Base-by-base conservation (phyloP, 2,888 invertebrate genomes). In the Dorcus parallelipipedus region DNA sequence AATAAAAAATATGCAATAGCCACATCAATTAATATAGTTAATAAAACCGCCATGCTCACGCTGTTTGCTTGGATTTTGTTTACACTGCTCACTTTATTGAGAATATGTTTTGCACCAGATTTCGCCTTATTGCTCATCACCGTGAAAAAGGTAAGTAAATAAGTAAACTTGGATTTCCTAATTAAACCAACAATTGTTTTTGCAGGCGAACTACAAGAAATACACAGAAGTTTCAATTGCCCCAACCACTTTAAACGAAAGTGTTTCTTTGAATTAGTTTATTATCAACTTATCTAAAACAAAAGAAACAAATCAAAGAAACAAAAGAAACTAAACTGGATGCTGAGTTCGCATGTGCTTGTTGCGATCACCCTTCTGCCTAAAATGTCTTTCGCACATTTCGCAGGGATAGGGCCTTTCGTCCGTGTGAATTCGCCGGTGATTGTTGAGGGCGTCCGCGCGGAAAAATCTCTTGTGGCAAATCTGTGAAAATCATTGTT, bases 381-480 rank as follows among this genome's bases (percentile, higher is more conserved):
- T 75, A 66, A 84, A 84, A 49, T 80, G 78, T 57, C 78, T 67
- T 26, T 78, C 80, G 66, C 84, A 84, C 53, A 80, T 81, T 2
- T 77, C 74, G 56, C 84, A 84, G 5, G 80, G 79, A 64, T 80
- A 84, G 0, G 84, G 84, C 54, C 83, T 79, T 64, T 84, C 83
- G 41, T 84, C 83, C 0, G 85, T 86, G 64, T 86, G 86, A 59
- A 86, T 86, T 55, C 86, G 80, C 57, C 83, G 81, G 63, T 83
- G 83, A 68, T 86, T 86, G 67, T 86, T 86, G 9, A 86, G 67
- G 2, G 86, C 86, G 69, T 86, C 86, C 0, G 86, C 85, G 33
- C 86, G 79, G 66, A 85, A 85, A 67, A 86, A 86, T 3, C 85
- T 76, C 70, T 85, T 86, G 3, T 83, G 82, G 61, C 86, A 86